Evolutionary conservation across 2,113 vertebrate species (phyloP), one percentile per base, ranked within the genome.

Genomic region (Leptobrachium leishanense): DNA sequence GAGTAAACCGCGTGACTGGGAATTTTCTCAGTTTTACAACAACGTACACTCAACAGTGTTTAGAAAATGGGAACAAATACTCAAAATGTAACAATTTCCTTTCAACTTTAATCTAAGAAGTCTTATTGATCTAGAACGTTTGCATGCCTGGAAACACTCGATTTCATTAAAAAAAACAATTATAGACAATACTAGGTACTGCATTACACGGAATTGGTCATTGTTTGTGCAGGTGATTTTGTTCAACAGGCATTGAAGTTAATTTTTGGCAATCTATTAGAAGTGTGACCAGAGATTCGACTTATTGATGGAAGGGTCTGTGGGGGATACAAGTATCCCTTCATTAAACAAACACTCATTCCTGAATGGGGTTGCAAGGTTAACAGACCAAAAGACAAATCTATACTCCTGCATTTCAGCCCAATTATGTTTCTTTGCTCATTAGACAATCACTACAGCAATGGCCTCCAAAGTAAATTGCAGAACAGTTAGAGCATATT

Each of bases 321-420:
- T 66, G 10, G 54, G 82, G 68, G 66, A 81, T 68, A 43, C 8
- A 12, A 2, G 7, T 82, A 76, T 31, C 70, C 77, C 81, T 83
- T 71, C 76, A 66, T 46, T 65, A 83, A 84, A 82, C 73, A 67
- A 20, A 74, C 5, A 15, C 1, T 0, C 20, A 71, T 59, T 80
- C 74, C 57, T 64, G 76, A 31, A 10, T 50, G 57, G 39, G 77
- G 73, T 78, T 43, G 77, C 62, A 81, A 2, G 8, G 65, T 79
- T 44, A 83, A 77, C 66, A 79, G 71, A 71, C 15, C 46, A 81
- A 69, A 5, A 64, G 79, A 82, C 70, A 85, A 74, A 79, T 68
- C 70, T 73, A 67, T 73, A 79, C 13, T 66, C n/a, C 77, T 50
- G 72, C 67, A 79, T 73, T 67, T 73, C 70, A 74, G 71, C 68